Evolutionary conservation across 2,888 invertebrate genomes (phyloP).

Genomic region (Cylindroiulus punctatus): DNA sequence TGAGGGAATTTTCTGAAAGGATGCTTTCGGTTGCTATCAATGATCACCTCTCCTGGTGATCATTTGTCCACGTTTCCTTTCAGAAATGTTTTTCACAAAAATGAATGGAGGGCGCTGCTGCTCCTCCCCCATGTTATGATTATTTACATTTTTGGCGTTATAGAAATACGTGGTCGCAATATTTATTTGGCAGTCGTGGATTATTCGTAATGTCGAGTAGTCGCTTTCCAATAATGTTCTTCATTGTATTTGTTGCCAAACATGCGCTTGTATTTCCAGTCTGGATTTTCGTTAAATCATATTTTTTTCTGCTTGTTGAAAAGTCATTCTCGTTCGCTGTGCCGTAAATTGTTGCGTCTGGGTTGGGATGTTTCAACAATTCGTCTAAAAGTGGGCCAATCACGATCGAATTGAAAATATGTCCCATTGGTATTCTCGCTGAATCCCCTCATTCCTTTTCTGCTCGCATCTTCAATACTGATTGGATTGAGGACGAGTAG

Average conservation of each 20-base stretch:
- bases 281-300: constrained; percentile 30
- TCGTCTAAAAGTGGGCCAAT: background rate
- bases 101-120: background rate
- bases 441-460: constrained; percentile 2
- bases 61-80: no score
- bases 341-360: constrained; percentile 23
- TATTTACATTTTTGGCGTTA: background rate
- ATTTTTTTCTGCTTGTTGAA: background rate
- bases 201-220: background rate
- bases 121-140: background rate
- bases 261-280: background rate
- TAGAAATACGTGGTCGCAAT: background rate
- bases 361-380: background rate
- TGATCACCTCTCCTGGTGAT: no score
- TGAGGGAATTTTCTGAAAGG: no score
- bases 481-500: background rate
- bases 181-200: background rate
- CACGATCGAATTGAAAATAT: background rate
- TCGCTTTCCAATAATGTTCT: background rate
- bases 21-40: no score
- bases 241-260: constrained; percentile 1
- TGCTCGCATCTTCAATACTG: constrained; percentile 1
- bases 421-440: constrained; percentile 30
- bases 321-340: background rate
- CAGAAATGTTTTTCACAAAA: no score